A percentile compares a stretch with the other conserved stretches of the same genome.
Evolutionary conservation across 2,888 invertebrate species (phyloP).

Genomic region (Geotrupes spiniger): DNA sequence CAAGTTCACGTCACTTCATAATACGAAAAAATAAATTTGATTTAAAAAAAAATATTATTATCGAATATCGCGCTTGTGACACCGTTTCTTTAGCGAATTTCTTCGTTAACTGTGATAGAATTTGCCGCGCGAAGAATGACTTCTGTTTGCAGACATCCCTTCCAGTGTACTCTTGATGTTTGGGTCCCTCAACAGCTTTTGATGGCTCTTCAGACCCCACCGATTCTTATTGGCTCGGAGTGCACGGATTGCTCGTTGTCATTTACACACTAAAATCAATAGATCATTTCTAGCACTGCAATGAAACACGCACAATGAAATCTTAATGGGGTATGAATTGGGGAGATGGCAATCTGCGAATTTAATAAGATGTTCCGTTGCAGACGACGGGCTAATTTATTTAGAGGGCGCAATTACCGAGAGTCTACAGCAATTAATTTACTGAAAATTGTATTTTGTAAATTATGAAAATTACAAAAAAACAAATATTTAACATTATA

Average conservation of each 20-base stretch:
- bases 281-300: slow-evolving; percentile 14
- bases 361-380: slow-evolving; percentile 4
- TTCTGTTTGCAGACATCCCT: slow-evolving; percentile 26
- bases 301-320: slow-evolving; percentile 4
- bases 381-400: background rate
- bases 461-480: too few relatives aligned
- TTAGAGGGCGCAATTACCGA: too few relatives aligned
- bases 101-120: slow-evolving; percentile 9
- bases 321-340: slow-evolving; percentile 4
- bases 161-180: slow-evolving; percentile 21
- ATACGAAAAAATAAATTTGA: background rate
- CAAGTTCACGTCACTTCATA: background rate
- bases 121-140: slow-evolving; percentile 28
- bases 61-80: background rate
- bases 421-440: too few relatives aligned
- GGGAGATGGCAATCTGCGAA: background rate
- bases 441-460: too few relatives aligned
- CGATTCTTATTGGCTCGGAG: slow-evolving; percentile 29
- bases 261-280: slow-evolving; percentile 26
- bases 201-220: slow-evolving; percentile 27
- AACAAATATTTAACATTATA: too few relatives aligned
- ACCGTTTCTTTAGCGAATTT: background rate
- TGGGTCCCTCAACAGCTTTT: slow-evolving; percentile 28
- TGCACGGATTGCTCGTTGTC: slow-evolving; percentile 22
- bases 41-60: background rate